Evolutionary conservation across 1,140 invertebrate species (phyloP).

Genomic region (Drosophila mayri): DNA sequence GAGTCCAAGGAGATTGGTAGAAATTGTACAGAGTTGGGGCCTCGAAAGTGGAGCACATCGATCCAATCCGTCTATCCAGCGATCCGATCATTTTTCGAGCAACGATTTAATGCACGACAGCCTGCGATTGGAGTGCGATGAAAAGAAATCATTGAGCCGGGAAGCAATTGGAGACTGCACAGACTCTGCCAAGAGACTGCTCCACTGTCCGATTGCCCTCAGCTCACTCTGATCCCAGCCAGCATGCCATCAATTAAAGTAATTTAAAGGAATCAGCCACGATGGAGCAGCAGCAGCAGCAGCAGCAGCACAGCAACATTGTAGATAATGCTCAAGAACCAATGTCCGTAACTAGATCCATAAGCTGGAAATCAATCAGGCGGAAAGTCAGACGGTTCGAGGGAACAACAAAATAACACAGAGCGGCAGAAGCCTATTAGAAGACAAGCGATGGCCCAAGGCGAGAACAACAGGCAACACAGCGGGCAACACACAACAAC

Average conservation of each 20-base stretch:
- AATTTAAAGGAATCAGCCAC: slow-evolving; percentile 76
- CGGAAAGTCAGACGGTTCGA: slow-evolving; percentile 55
- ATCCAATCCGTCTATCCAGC: slow-evolving; percentile 32
- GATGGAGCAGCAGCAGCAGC: slow-evolving; percentile 11
- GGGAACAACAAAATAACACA: slow-evolving; percentile 34
- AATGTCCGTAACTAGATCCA: slow-evolving; percentile 71
- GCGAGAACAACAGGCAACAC: slow-evolving; percentile 29
- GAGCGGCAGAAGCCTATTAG: slow-evolving; percentile 57
- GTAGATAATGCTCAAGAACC: slow-evolving; percentile 55
- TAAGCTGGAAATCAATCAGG: slow-evolving; percentile 79
- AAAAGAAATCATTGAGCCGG: slow-evolving; percentile 70
- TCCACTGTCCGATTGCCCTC: slow-evolving; percentile 26
- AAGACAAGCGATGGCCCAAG: slow-evolving; percentile 49
- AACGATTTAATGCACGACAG: slow-evolving; percentile 73
- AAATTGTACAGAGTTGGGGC: slow-evolving; percentile 33
- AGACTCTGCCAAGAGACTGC: slow-evolving; percentile 5
- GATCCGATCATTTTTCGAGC: slow-evolving; percentile 25
- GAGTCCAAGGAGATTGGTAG: slow-evolving; percentile 45
- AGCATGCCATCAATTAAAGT: slow-evolving; percentile 78
- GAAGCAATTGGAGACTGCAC: slow-evolving; percentile 4
- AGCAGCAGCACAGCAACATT: slow-evolving; percentile 37
- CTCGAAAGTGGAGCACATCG: slow-evolving; percentile 49
- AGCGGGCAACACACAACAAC: slow-evolving; percentile 1
- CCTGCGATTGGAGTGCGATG: slow-evolving; percentile 54
- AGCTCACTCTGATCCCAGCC: slow-evolving; percentile 27